Base-by-base conservation (phyloP, 1,140 invertebrate genomes). In the Atta cephalotes region DNA sequence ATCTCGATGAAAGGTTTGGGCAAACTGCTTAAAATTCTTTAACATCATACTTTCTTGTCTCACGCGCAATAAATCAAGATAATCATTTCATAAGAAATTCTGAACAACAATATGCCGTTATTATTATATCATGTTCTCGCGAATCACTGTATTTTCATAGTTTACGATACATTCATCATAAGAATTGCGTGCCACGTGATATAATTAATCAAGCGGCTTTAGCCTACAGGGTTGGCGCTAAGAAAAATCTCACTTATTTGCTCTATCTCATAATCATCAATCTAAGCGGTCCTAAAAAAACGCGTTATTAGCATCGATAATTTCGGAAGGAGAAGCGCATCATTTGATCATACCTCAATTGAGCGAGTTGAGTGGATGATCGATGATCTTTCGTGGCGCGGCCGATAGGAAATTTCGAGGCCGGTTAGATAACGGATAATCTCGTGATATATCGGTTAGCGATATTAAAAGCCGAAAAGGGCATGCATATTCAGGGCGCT, bases 401-500 rank as follows among this genome's bases (percentile, higher is more conserved):
- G 25, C 80, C 63, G 91, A 92, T 93, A 91, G 89, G 91, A 88
- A 89, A 91, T 91, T 91, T 90, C 87, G 79, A 92, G 90, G 85
- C 86, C 90, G 65, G 76, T 68, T 82, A 92, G 92, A 92, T 93
- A 92, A 89, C 86, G 80, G 71, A 85, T 86, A 88, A 91, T 92
- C 88, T 92, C 88, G 89, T 93, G 93, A 94, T 94, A 92, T 92
- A 93, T 94, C 92, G 92, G 88, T 90, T 92, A 87, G 88, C 87
- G 91, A 91, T 94, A 94, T 94, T 94, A 92, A 92, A 93, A 93
- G 91, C 90, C 92, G 89, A 93, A 94, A 92, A 91, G 87, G 90
- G 86, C 90, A 93, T 95, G 92, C 94, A 94, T 94, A 95, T 94
- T 94, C 92, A 94, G 90, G 87, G 82, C 85, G 92, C 86, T 89